Evolutionary conservation across 2,888 invertebrate species (phyloP), one percentile per base, ranked within the genome.

Genomic region (Acleris holmiana): DNA sequence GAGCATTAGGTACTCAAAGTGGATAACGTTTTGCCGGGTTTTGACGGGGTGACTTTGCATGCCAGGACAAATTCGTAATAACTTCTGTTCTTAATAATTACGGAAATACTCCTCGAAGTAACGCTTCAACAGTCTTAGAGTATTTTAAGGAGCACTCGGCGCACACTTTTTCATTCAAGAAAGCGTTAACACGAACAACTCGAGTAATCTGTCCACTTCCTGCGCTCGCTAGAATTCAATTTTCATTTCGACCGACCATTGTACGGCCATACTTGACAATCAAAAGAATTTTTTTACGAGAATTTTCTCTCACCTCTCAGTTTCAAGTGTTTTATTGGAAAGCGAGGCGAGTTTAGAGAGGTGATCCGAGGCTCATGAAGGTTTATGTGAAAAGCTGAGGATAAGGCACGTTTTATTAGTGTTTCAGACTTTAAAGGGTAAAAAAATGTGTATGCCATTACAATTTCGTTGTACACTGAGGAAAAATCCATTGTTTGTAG

Each of bases 241-340:
- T 55, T 60, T 54, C 59, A 55, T 55, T 55, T 57, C 47, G 17
- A 19, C 15, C 62, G 18, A 18, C 49, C 55, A 65, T 65, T 65
- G 60, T 65, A 55, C 65, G 50, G 23, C 15, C 35, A 65, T 50
- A 44, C 65, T 65, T 60, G 46, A 60, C 18, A 49, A 8, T 65
- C 46, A 48, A 65, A 65, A 50, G 35, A 54, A 55, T 55, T 55
- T 46, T n/a, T 55, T 53, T 64, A 18, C 46, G 21, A 44, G 41
- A 54, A 48, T 54, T 54, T 64, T 44, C 53, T 44, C n/a, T 57
- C 40, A 23, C 19, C 44, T 58, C 44, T 49, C 48, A 15, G 57
- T 48, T 58, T 54, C 18, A 23, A 59, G 58, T 54, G 41, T 44
- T 54, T 55, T 59, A 64, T 64, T 59, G 53, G 51, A 63, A 58